Conservation (phyloP, 1,140 invertebrate genomes). For the Euglossa dilemma region DNA sequence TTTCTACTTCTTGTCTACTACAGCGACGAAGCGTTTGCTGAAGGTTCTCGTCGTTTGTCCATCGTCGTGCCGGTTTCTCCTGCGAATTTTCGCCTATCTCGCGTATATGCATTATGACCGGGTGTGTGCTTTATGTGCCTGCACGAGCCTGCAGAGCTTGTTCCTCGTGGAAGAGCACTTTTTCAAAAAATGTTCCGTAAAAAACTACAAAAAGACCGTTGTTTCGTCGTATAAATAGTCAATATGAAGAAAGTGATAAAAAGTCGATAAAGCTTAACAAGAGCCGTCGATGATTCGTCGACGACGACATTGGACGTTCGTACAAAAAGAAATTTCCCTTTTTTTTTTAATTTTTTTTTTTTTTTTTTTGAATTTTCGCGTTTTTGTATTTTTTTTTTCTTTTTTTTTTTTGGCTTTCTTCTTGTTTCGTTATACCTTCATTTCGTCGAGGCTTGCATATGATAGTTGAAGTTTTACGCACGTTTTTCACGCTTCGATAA, state of each 20-base stretch:
- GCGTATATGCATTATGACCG: neutral
- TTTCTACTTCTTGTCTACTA: neutral
- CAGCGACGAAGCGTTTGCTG: neutral
- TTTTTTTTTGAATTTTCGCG: no score
- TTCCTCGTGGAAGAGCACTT: constrained; percentile 2
- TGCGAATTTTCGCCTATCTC: neutral
- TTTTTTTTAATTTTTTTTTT: neutral
- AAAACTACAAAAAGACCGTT: constrained; percentile 42
- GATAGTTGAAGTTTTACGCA: constrained; percentile 7
- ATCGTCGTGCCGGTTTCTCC: neutral
- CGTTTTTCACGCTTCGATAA: constrained; percentile 9
- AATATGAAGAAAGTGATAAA: constrained; percentile 44
- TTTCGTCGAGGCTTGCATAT: constrained; percentile 19
- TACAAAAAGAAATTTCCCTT: constrained; percentile 37
- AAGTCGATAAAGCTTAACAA: constrained; percentile 42
- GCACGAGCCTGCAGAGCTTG: neutral
- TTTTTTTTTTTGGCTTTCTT: no score
- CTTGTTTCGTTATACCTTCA: neutral
- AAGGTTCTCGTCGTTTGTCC: neutral
- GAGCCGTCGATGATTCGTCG: constrained; percentile 47
- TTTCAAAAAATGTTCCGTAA: constrained; percentile 11
- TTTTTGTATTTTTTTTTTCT: neutral
- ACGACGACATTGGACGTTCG: constrained; percentile 56
- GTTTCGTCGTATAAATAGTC: constrained; percentile 31
- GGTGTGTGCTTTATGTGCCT: neutral